phyloP scores from a whole-genome alignment of 1,140 invertebrate species.

The Polyergus mexicanus region DNA sequence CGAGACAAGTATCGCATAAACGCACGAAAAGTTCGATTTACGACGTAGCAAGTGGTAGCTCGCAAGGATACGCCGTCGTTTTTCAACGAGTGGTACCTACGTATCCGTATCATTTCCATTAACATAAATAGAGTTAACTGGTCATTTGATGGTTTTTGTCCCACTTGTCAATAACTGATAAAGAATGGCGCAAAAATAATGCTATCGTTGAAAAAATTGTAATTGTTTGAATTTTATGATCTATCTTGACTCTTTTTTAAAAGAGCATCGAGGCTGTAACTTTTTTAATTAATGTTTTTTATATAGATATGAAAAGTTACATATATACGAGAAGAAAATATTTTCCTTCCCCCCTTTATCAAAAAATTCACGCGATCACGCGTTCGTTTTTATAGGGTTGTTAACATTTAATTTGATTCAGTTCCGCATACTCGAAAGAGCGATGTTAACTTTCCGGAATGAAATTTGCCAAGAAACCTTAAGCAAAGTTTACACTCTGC shows the following conservation, averaged over 20 bases:
- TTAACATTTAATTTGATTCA: conserved; percentile 47
- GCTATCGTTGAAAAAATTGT: background rate
- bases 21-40: conserved; percentile 15
- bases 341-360: no score
- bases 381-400: background rate
- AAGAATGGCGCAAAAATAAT: background rate
- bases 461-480: conserved; percentile 56
- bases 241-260: background rate
- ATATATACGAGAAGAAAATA: background rate
- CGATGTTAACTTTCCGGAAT: conserved; percentile 44
- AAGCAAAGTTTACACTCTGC: conserved; percentile 42
- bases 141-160: no score
- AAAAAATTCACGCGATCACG: background rate
- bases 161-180: background rate
- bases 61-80: background rate
- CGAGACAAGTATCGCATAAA: background rate
- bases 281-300: background rate
- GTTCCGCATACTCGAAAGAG: background rate
- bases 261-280: background rate
- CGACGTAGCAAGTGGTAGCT: background rate
- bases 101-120: background rate
- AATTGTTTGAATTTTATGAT: background rate
- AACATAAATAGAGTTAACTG: background rate
- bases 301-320: background rate
- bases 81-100: background rate